A percentile compares a stretch with the other conserved stretches of the same genome.
These are phyloP conservation scores for Dipus sagitta DNA, from an alignment of 2,797 vertebrate species.

Conservation along the genomic window DNA sequence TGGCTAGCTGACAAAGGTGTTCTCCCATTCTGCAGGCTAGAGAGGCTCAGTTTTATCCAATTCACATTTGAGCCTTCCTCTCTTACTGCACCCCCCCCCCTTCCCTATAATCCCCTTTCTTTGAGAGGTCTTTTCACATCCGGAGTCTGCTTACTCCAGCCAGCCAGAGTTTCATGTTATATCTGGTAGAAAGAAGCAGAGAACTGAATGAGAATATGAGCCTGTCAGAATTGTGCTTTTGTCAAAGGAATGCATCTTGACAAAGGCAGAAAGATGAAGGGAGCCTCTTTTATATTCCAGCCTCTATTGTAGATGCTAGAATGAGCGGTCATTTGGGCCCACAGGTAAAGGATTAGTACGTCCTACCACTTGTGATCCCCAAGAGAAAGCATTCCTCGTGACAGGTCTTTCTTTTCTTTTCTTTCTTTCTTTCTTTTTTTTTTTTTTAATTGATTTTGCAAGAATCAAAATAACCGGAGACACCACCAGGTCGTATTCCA, in stretches of 20 bases:
- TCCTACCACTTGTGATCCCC: background rate
- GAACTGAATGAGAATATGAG: no score
- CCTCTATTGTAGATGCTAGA: background rate
- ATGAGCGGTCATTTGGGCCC: background rate
- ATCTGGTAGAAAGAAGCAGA: background rate
- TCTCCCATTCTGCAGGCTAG: no score
- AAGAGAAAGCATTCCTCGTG: background rate
- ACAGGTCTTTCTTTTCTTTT: background rate
- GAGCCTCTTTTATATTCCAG: background rate
- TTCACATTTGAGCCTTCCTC: background rate
- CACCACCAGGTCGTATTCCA: background rate
- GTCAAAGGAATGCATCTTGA: background rate
- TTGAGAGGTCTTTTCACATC: background rate
- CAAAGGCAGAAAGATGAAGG: background rate
- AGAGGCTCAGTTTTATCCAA: background rate
- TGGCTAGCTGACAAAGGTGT: no score
- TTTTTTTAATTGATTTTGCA: background rate
- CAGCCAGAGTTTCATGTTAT: accelerated
- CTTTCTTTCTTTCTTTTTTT: no score
- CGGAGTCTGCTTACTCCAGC: background rate
- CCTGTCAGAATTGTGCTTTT: background rate
- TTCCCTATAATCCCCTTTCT: background rate
- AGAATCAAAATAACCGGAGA: background rate
- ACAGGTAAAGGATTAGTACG: background rate
- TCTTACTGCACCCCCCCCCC: background rate